A percentile compares a stretch with the other conserved stretches of the same genome.
Conservation (phyloP, 2,113 vertebrate species). For the Rana temporaria region DNA sequence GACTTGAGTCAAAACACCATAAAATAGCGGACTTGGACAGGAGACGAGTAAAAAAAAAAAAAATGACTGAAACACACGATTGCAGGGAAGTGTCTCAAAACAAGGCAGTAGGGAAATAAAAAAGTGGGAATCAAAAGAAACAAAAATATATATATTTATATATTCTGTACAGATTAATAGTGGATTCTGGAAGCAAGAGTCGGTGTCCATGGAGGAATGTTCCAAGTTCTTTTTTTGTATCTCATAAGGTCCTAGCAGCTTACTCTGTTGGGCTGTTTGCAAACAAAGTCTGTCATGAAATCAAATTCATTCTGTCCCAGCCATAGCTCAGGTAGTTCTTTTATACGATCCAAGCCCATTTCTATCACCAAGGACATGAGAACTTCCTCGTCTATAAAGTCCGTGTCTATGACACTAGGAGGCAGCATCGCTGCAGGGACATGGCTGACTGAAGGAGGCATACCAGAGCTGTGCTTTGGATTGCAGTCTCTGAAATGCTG, state of each 20-base stretch:
- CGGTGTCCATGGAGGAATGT: conserved; percentile 79
- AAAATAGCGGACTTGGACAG: background rate
- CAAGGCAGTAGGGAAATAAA: conserved; percentile 26
- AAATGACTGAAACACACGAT: conserved; percentile 37
- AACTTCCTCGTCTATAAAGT: conserved; percentile 91
- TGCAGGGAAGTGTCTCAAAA: conserved; percentile 66
- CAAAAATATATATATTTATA: conserved; percentile 35
- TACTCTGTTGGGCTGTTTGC: conserved; percentile 89
- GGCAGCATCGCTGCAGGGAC: conserved; percentile 86
- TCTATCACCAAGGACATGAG: conserved; percentile 90
- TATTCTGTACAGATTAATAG: conserved; percentile 78
- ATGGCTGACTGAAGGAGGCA: conserved; percentile 77
- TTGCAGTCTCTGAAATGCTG: conserved; percentile 87
- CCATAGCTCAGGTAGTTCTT: conserved; percentile 90
- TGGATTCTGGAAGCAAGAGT: conserved; percentile 83
- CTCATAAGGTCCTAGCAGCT: conserved; percentile 79
- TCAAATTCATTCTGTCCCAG: conserved; percentile 91
- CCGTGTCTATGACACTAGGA: conserved; percentile 91
- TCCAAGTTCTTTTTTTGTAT: conserved; percentile 73
- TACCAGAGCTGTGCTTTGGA: conserved; percentile 77
- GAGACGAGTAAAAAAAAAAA: conserved; percentile 7
- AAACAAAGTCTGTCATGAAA: conserved; percentile 91
- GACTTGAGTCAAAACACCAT: background rate
- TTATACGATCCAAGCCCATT: conserved; percentile 91
- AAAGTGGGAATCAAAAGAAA: conserved; percentile 28